These are phyloP conservation scores for Patella ulyssiponensis DNA, from an alignment of 2,888 invertebrate genomes.

Conservation along the genomic window DNA sequence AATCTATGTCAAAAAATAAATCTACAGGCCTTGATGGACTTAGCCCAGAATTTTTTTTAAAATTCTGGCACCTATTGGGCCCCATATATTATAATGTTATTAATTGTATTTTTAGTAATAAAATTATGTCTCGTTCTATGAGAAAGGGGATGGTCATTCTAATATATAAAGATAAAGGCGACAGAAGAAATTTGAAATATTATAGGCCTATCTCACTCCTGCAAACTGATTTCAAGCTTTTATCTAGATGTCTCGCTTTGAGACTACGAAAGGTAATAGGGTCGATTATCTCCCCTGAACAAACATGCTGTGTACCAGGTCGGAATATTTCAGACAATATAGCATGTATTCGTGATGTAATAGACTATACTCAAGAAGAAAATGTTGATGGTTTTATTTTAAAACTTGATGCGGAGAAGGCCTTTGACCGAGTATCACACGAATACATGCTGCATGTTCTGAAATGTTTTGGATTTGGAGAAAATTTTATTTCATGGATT, in stretches of 20 bases:
- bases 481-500: constrained; percentile 41
- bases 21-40: constrained; percentile 43
- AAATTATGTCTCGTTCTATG: constrained; percentile 24
- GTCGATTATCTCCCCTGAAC: constrained; percentile 36
- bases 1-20: constrained; percentile 32
- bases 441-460: constrained; percentile 40
- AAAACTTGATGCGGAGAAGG: constrained; percentile 47
- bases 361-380: constrained; percentile 43
- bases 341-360: constrained; percentile 38
- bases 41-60: constrained; percentile 38
- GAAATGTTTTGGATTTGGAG: constrained; percentile 41
- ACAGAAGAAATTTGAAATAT: constrained; percentile 36
- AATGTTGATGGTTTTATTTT: constrained; percentile 37
- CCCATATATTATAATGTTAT: constrained; percentile 24
- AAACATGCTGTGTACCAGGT: constrained; percentile 44
- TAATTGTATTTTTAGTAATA: constrained; percentile 25
- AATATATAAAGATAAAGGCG: constrained; percentile 40
- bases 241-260: constrained; percentile 41
- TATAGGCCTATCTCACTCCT: constrained; percentile 46
- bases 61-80: constrained; percentile 29
- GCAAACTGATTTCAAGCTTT: constrained; percentile 43
- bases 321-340: constrained; percentile 45
- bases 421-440: constrained; percentile 45
- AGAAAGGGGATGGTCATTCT: constrained; percentile 29
- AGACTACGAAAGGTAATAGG: constrained; percentile 34